Base-by-base conservation (phyloP, 1,140 invertebrate species). In the Holotrichia oblita region DNA sequence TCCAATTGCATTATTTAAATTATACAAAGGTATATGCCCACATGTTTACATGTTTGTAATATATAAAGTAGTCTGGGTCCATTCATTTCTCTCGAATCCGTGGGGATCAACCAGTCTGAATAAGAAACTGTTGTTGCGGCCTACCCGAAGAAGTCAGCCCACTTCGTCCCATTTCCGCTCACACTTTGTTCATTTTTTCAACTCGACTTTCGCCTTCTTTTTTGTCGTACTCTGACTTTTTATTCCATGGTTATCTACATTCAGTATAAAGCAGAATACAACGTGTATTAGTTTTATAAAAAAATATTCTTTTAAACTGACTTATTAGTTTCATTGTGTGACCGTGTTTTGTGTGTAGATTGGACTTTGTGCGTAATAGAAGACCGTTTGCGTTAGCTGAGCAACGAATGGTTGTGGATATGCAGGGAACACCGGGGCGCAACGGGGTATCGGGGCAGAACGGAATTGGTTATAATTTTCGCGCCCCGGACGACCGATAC, bases 21-120 rank as follows among this genome's bases (percentile, higher is more conserved):
- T 34, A 34, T 34, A 34, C 27, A 34, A 34, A 34, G 27, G 27
- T 34, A n/a, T 55, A 55, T 17, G 48, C 48, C 48, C 17, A 55
- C 48, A 55, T 55, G 48, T 55, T 55, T 55, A 55, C 48, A 55
- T 55, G 48, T 55, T 55, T 55, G 48, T 55, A 55, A 55, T 55
- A 55, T 17, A 55, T 55, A 55, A 55, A 55, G 48, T 14, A 55
- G 48, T 17, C 48, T n/a, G n/a, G 48, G 14, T 17, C 14, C 48
- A 55, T 55, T 55, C 48, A 55, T 55, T 55, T 55, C 48, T 55
- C 48, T 55, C 48, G 17, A 55, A 55, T 55, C 48, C 48, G 48
- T 55, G 48, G 48, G 48, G 48, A 55, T 17, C 48, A 17, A 55
- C 48, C 48, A 55, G 14, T 55, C 14, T 55, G 48, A 55, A 7